Conservation (phyloP, 2,888 invertebrate genomes). For the Polietes domitor region DNA sequence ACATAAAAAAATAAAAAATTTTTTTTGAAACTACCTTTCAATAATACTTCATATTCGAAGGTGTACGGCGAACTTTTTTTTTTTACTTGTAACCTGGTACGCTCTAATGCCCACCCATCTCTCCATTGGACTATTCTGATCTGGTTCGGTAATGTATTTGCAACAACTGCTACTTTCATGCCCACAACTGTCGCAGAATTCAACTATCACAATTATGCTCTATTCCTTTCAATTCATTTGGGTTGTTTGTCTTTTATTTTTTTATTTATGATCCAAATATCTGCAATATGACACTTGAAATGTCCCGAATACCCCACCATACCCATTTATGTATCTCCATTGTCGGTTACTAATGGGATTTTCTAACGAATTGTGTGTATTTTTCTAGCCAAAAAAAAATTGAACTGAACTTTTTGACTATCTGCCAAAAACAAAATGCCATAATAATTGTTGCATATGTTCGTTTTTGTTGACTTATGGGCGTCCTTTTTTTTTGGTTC, state of each 20-base stretch:
- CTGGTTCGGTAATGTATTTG: no score
- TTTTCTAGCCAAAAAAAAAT: neutral
- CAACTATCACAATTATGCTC: neutral
- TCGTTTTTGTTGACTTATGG: neutral
- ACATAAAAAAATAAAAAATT: no score
- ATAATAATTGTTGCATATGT: constrained; percentile 25
- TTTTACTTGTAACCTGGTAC: no score
- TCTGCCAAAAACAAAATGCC: constrained; percentile 11
- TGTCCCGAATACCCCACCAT: no score
- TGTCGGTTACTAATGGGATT: constrained; percentile 14
- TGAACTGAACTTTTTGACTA: neutral
- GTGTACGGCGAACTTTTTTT: no score
- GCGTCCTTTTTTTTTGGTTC: neutral
- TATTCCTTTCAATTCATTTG: no score
- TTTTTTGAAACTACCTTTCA: no score
- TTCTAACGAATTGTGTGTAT: neutral
- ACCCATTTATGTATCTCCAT: constrained; percentile 21
- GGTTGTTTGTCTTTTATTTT: neutral
- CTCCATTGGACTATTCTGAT: no score
- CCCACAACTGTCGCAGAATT: neutral
- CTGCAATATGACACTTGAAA: constrained; percentile 53
- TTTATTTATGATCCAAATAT: constrained; percentile 53
- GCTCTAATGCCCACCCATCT: no score
- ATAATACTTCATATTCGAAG: no score
- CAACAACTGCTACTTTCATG: neutral